A percentile compares a stretch with the other conserved stretches of the same genome.
Evolutionary conservation across 2,888 invertebrate genomes (phyloP).

Genomic region (Oxytorus armatus): DNA sequence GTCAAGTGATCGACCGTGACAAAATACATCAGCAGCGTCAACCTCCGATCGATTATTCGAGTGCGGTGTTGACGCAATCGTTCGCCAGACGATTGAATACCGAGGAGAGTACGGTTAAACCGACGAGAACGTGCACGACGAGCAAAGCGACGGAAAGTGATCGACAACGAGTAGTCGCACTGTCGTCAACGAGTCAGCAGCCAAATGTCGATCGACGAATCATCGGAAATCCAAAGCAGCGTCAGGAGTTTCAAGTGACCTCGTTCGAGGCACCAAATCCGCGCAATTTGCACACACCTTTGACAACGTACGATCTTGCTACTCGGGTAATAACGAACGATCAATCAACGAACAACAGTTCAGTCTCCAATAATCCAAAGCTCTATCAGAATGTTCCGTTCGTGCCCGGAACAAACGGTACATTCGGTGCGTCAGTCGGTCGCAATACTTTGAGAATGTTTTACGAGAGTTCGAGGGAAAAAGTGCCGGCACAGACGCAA

Average conservation of each 20-base stretch:
- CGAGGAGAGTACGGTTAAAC: slow-evolving; percentile 45
- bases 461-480: slow-evolving; percentile 71
- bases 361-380: slow-evolving; percentile 66
- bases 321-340: slow-evolving; percentile 70
- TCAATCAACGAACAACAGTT: slow-evolving; percentile 67
- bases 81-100: slow-evolving; percentile 60
- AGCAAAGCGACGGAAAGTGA: slow-evolving; percentile 57
- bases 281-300: slow-evolving; percentile 75
- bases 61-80: slow-evolving; percentile 58
- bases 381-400: slow-evolving; percentile 77
- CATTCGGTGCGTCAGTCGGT: slow-evolving; percentile 66
- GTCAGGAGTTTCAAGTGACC: slow-evolving; percentile 80
- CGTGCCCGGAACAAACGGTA: slow-evolving; percentile 67
- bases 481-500: slow-evolving; percentile 79
- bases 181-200: slow-evolving; percentile 68
- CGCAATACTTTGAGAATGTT: slow-evolving; percentile 67
- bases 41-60: slow-evolving; percentile 63
- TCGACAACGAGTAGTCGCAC: slow-evolving; percentile 68
- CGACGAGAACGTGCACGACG: slow-evolving; percentile 28
- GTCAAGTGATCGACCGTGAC: slow-evolving; percentile 71
- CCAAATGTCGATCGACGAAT: slow-evolving; percentile 52
- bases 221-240: slow-evolving; percentile 41
- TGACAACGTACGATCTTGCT: slow-evolving; percentile 75
- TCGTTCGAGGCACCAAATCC: slow-evolving; percentile 83
- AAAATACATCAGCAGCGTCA: slow-evolving; percentile 60